These are phyloP conservation scores for Parotocinclus haroldoi DNA, from an alignment of 2,797 vertebrate species.

Conservation along the genomic window DNA sequence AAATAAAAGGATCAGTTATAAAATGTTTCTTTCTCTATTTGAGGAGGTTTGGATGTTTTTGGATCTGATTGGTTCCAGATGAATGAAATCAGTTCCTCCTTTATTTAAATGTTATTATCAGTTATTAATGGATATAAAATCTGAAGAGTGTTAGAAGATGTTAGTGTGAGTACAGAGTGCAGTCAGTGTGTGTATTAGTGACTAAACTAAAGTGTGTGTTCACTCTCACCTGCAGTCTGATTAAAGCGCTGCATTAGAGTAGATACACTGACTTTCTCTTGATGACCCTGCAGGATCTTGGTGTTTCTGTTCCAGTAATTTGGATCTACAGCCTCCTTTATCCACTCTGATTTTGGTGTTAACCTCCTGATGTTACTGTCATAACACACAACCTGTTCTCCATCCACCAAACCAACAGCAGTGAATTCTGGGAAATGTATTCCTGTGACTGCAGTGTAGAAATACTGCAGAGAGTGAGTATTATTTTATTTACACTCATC, in stretches of 20 bases:
- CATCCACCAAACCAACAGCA: conserved; percentile 1
- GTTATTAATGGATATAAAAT: too few species aligned
- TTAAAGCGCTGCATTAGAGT: conserved; percentile 19
- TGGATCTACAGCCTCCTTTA: not conserved
- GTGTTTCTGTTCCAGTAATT: not conserved
- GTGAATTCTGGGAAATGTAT: not conserved
- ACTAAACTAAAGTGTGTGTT: too few species aligned
- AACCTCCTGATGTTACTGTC: not conserved
- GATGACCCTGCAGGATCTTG: not conserved
- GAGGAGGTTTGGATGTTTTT: too few species aligned
- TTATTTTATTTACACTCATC: too few species aligned
- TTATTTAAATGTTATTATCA: too few species aligned
- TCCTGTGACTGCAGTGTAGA: not conserved
- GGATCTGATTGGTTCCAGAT: too few species aligned
- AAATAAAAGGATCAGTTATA: too few species aligned
- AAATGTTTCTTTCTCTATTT: too few species aligned
- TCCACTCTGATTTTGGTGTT: not conserved
- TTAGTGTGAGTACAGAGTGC: too few species aligned
- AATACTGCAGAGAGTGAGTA: conserved; percentile 8
- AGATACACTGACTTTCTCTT: not conserved
- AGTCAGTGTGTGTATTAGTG: too few species aligned
- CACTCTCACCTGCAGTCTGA: conserved; percentile 33
- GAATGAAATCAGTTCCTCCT: too few species aligned
- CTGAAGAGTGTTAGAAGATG: too few species aligned
- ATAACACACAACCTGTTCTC: conserved; percentile 4